Base-by-base conservation (phyloP, 2,797 vertebrate genomes). In the Myiotriccus ornatus region DNA sequence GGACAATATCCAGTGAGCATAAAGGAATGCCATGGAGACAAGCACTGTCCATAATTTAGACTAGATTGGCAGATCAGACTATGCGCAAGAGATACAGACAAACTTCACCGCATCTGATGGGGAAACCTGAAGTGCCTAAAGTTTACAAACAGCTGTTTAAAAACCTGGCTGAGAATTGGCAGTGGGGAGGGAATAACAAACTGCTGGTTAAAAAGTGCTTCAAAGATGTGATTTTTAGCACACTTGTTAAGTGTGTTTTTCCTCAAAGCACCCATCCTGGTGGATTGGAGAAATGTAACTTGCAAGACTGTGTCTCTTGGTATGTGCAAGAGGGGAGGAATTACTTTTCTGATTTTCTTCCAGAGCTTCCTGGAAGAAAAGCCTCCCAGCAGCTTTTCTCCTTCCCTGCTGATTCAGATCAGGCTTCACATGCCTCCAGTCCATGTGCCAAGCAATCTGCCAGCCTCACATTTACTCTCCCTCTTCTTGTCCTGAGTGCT, bases 401-500 rank as follows among this genome's bases (percentile, higher is more conserved):
- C 39, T 6, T 87, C 28, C 56, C 55, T 62, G 32, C 47, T 81
- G 44, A 71, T 69, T 84, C 82, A 82, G 19, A 67, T 82, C 37
- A 69, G 70, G 46, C 46, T 75, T 55, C 50, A 69, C n/a, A 3
- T 46, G 43, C 18, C 59, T 76, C 43, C 1, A 2, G 47, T 44
- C 64, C 47, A 19, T 53, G 47, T 84, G 75, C 59, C 79, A 62
- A 62, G 55, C 2, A 52, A 82, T 47, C 47, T 87, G 82, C 47
- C 82, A 79, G 55, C 64, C 75, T 85, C 84, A 17, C 0, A 0
- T 30, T 35, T 68, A 11, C 37, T 75, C 18, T 79, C 23, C 39
- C 12, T 47, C 32, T 0, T 0, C 71, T 93, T 44, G 23, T 37
- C 60, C 32, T 0, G 0, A 73, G 68, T 0, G 0, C 35, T 85